Evolutionary conservation across 2,797 vertebrate species (phyloP).

Genomic region (Platalea minor): DNA sequence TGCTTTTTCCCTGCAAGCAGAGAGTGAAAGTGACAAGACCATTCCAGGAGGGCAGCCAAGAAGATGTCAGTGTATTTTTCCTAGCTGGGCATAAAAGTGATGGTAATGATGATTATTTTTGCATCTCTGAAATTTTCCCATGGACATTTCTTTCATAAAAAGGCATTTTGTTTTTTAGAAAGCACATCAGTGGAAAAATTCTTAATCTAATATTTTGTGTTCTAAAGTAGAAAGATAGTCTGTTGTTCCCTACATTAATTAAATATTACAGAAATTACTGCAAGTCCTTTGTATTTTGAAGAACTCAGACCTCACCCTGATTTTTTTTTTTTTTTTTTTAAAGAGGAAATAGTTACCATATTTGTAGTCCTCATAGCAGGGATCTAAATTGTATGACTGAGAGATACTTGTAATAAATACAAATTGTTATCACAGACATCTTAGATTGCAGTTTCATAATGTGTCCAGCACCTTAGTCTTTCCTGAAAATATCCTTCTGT

Average conservation of each 20-base stretch:
- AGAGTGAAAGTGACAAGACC: conserved; percentile 24
- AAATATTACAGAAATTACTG: background rate
- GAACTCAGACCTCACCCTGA: background rate
- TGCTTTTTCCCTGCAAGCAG: background rate
- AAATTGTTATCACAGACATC: background rate
- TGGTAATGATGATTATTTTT: background rate
- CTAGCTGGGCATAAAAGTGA: background rate
- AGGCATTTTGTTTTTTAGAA: background rate
- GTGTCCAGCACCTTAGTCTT: background rate
- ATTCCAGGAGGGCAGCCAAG: conserved; percentile 41
- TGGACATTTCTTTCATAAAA: background rate
- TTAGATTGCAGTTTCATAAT: background rate
- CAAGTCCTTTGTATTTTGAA: background rate
- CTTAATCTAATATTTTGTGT: background rate
- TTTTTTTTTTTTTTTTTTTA: background rate
- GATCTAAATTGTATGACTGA: background rate
- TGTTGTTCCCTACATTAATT: background rate
- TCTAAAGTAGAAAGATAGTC: background rate
- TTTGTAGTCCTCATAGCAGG: background rate
- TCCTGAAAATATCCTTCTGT: background rate
- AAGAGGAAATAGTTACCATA: background rate
- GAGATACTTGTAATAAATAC: background rate
- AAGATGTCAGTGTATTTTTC: conserved; percentile 12
- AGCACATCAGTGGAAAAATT: background rate
- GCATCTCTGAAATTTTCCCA: background rate